phyloP scores from a whole-genome alignment of 2,888 invertebrate genomes.

The Gymnosoma rotundatum region DNA sequence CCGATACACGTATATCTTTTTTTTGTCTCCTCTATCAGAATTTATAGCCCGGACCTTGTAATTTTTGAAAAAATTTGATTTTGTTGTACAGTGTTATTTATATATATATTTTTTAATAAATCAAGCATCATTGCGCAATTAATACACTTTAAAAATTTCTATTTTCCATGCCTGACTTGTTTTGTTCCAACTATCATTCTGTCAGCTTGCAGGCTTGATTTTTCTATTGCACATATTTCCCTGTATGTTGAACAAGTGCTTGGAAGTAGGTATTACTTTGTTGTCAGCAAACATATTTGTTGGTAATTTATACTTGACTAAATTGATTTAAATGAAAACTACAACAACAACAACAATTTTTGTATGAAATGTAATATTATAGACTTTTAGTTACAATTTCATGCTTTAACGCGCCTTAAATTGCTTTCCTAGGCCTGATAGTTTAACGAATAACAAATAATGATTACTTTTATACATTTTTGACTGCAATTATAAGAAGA shows the following conservation, averaged over 20 bases:
- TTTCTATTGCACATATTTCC: not conserved
- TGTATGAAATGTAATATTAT: not conserved
- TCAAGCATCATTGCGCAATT: no score
- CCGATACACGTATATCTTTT: no score
- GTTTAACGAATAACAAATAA: slow-evolving; percentile 27
- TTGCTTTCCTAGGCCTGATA: slow-evolving; percentile 1
- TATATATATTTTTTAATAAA: no score
- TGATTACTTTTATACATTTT: slow-evolving; percentile 14
- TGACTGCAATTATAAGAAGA: no score
- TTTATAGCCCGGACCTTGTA: no score
- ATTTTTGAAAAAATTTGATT: no score
- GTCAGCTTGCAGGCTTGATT: not conserved
- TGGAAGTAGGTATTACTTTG: slow-evolving; percentile 24
- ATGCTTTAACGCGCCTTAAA: slow-evolving; percentile 61
- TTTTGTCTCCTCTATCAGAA: no score
- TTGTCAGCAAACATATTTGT: slow-evolving; percentile 57
- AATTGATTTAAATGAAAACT: slow-evolving; percentile 34
- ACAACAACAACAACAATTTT: slow-evolving; percentile 3
- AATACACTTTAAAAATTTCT: no score
- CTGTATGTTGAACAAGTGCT: slow-evolving; percentile 57
- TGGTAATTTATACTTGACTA: slow-evolving; percentile 57
- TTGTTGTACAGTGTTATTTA: no score
- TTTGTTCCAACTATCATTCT: not conserved
- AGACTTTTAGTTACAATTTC: slow-evolving; percentile 48
- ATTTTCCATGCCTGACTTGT: no score